Percentiles rank a stretch among this genome's conserved stretches.
Evolutionary conservation across 2,888 invertebrate genomes (phyloP).

Genomic region (Liodrosophila aerea): DNA sequence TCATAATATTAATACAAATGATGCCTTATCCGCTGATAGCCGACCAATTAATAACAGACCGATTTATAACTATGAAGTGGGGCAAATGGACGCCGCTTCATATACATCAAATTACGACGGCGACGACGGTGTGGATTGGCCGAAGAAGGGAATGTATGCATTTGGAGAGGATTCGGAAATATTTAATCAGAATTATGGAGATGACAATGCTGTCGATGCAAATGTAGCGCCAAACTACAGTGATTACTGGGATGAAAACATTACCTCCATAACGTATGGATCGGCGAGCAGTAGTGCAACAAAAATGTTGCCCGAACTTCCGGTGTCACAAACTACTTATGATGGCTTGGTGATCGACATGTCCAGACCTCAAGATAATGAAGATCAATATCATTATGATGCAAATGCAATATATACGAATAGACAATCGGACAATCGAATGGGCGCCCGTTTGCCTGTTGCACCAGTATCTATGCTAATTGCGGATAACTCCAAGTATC

Average conservation of each 20-base stretch:
- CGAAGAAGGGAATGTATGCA: not conserved
- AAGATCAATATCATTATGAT: not conserved
- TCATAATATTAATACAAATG: conserved; percentile 83
- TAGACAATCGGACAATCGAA: too few relatives aligned
- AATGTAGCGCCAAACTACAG: conserved; percentile 8
- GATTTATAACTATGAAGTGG: conserved; percentile 59
- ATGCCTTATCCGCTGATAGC: conserved; percentile 91
- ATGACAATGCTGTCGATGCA: conserved; percentile 19
- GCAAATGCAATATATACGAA: conserved; percentile 56
- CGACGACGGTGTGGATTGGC: too few relatives aligned
- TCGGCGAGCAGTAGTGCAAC: conserved; percentile 19
- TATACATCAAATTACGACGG: conserved; percentile 7
- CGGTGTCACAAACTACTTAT: conserved; percentile 57
- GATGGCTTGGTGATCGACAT: too few relatives aligned
- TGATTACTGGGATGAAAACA: conserved; percentile 52
- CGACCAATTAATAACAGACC: conserved; percentile 85
- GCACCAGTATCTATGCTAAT: conserved; percentile 42
- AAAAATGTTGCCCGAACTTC: conserved; percentile 69
- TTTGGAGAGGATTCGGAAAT: conserved; percentile 5
- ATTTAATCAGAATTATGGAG: conserved; percentile 35
- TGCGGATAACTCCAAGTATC: conserved; percentile 50
- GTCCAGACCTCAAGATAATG: not conserved
- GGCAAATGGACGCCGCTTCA: conserved; percentile 21
- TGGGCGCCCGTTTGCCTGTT: conserved; percentile 70
- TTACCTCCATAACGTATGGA: conserved; percentile 17